These are phyloP conservation scores for Halcyon badia DNA, from an alignment of 2,797 vertebrate genomes.

Conservation along the genomic window DNA sequence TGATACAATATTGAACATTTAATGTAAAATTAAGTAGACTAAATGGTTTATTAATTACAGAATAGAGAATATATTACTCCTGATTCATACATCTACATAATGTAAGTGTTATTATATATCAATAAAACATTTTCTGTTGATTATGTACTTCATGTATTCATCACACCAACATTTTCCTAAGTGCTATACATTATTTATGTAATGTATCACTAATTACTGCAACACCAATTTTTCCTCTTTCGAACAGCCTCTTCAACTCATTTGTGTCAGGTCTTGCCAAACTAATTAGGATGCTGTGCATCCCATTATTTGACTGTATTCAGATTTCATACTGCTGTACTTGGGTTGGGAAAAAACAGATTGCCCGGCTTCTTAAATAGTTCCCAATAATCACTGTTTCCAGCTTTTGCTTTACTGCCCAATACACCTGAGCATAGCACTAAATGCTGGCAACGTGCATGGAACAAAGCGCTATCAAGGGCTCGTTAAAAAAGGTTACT, in stretches of 20 bases:
- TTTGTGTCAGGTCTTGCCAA: constrained; percentile 31
- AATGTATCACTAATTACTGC: constrained; percentile 29
- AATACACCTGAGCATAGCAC: no score
- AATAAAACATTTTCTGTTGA: constrained; percentile 67
- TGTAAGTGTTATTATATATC: constrained; percentile 25
- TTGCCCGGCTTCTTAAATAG: background rate
- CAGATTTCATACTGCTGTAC: background rate
- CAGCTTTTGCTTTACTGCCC: background rate
- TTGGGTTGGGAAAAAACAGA: background rate
- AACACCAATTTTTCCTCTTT: constrained; percentile 24
- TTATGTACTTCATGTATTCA: constrained; percentile 52
- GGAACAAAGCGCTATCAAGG: background rate
- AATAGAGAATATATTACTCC: background rate
- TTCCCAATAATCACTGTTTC: background rate
- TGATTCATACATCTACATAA: constrained; percentile 37
- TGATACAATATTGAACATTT: constrained; percentile 1
- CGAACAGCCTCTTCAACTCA: constrained; percentile 4
- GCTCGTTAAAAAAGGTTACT: background rate
- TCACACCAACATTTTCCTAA: constrained; percentile 61
- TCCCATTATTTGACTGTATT: background rate
- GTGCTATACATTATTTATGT: constrained; percentile 67
- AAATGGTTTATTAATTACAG: constrained; percentile 51
- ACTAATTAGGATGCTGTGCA: constrained; percentile 5
- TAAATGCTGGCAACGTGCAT: background rate
- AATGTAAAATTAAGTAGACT: constrained; percentile 39